Evolutionary conservation across 1,140 invertebrate species (phyloP).

Genomic region (Lepidurus packardi): DNA sequence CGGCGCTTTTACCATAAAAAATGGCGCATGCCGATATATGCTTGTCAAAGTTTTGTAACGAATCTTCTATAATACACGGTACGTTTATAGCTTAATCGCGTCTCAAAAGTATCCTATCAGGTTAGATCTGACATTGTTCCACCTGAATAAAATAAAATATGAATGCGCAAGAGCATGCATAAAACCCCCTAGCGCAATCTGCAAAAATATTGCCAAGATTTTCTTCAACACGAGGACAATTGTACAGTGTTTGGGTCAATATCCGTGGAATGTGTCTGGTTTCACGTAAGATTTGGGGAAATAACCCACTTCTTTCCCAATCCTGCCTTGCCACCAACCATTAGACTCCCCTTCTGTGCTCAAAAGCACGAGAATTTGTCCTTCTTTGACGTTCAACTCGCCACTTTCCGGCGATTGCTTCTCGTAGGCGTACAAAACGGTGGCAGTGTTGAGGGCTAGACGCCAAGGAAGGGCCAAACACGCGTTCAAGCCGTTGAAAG

Average conservation of each 20-base stretch:
- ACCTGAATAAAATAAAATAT: not conserved
- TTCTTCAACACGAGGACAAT: not conserved
- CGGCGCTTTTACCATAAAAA: not conserved
- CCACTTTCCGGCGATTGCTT: conserved; percentile 57
- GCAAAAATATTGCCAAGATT: too few species aligned
- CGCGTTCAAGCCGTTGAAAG: conserved; percentile 81
- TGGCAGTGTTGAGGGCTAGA: conserved; percentile 56
- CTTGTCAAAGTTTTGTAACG: not conserved
- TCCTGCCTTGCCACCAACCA: conserved; percentile 75
- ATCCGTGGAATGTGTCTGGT: conserved; percentile 24
- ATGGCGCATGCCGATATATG: not conserved
- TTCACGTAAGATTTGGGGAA: conserved; percentile 33
- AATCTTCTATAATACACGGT: not conserved
- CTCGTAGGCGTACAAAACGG: conserved; percentile 67
- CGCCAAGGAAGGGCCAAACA: conserved; percentile 67
- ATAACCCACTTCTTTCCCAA: conserved; percentile 52
- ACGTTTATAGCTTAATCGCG: not conserved
- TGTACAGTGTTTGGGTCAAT: not conserved
- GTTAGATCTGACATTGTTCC: too few species aligned
- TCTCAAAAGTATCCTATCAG: not conserved
- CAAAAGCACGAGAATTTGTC: conserved; percentile 68
- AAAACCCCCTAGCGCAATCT: not conserved
- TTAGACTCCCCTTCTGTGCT: conserved; percentile 70
- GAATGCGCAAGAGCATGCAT: not conserved
- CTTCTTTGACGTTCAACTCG: conserved; percentile 68